Conservation (phyloP, 2,113 vertebrate genomes). For the Sturnira hondurensis region DNA sequence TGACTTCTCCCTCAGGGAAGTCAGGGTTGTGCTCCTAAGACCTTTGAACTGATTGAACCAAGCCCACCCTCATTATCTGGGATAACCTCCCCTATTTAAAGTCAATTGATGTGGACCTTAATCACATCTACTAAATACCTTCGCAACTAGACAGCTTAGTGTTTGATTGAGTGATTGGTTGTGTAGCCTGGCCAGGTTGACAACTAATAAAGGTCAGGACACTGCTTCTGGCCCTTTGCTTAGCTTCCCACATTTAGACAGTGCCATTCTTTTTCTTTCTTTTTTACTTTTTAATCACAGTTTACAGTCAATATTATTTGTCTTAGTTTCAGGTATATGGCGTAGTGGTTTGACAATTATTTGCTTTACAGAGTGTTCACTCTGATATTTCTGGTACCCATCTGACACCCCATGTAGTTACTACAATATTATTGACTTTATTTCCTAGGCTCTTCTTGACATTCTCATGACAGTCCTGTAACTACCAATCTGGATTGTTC, state of each 20-base stretch:
- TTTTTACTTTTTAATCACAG: not conserved
- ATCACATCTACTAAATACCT: not conserved
- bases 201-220: not conserved
- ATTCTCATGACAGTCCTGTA: too few relatives aligned
- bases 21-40: fast-evolving
- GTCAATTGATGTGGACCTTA: not conserved
- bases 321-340: not conserved
- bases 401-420: not conserved
- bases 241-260: not conserved
- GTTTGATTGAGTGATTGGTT: not conserved
- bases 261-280: not conserved
- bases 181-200: not conserved
- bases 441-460: too few relatives aligned
- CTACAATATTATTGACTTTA: not conserved
- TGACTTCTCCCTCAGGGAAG: not conserved
- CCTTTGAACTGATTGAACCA: not conserved
- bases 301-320: not conserved
- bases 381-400: not conserved
- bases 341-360: not conserved
- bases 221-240: not conserved
- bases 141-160: not conserved
- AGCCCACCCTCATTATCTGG: not conserved
- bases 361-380: not conserved
- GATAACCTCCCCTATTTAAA: not conserved
- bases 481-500: not conserved